Percentiles rank a stretch among this genome's conserved stretches.
These are phyloP conservation scores for Drosophila obscura DNA, from an alignment of 1,140 invertebrate species.

Conservation along the genomic window DNA sequence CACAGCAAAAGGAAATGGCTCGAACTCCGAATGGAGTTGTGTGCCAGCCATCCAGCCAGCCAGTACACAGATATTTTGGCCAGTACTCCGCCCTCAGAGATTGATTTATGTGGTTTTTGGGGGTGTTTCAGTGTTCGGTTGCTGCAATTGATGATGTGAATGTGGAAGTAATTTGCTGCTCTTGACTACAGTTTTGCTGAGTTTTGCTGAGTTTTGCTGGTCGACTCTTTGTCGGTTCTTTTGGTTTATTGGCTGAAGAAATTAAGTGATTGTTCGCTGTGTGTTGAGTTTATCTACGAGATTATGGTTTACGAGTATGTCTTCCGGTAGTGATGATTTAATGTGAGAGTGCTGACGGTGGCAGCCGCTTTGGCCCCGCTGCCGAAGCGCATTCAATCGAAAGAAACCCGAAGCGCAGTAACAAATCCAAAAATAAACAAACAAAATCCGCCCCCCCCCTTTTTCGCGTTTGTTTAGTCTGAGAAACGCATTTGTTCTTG, in stretches of 20 bases:
- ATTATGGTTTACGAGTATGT: constrained; percentile 49
- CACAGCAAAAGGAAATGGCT: constrained; percentile 40
- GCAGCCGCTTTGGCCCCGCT: too few relatives aligned
- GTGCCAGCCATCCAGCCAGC: neutral
- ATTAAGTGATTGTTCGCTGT: constrained; percentile 46
- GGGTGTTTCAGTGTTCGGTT: constrained; percentile 43
- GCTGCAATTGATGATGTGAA: constrained; percentile 28
- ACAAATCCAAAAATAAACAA: too few relatives aligned
- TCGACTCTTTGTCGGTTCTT: constrained; percentile 9
- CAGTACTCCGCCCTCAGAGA: constrained; percentile 43
- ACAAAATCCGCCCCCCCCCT: too few relatives aligned
- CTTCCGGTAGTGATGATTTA: constrained; percentile 1
- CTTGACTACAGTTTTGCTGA: neutral
- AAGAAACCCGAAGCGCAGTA: too few relatives aligned
- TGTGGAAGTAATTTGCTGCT: constrained; percentile 14
- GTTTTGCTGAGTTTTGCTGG: too few relatives aligned
- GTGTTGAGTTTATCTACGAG: constrained; percentile 40
- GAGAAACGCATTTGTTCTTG: too few relatives aligned
- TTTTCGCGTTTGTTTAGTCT: too few relatives aligned
- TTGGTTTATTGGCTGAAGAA: constrained; percentile 65
- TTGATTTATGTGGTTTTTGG: constrained; percentile 75
- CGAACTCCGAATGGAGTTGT: constrained; percentile 4
- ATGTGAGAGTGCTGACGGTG: neutral
- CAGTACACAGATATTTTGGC: constrained; percentile 12
- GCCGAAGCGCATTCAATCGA: too few relatives aligned